Evolutionary conservation across 1,140 invertebrate species (phyloP).

Genomic region (Hyles euphorbiae): DNA sequence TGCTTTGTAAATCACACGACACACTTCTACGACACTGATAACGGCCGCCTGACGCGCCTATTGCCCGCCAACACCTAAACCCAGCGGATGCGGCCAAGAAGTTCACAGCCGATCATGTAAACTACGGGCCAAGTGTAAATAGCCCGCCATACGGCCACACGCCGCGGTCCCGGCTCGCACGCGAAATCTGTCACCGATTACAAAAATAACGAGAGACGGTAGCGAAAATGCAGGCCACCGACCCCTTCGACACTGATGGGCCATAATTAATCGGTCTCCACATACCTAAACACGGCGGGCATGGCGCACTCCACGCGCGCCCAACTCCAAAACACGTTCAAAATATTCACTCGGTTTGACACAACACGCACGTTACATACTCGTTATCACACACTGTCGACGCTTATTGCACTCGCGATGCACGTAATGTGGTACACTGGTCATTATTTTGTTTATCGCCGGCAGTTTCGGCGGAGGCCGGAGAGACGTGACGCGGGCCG

Average conservation of each 20-base stretch:
- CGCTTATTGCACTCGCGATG: slow-evolving; percentile 64
- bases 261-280: slow-evolving; percentile 62
- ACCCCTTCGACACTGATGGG: slow-evolving; percentile 56
- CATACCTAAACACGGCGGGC: slow-evolving; percentile 69
- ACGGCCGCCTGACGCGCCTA: slow-evolving; percentile 47
- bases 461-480: slow-evolving; percentile 48
- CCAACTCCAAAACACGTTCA: slow-evolving; percentile 56
- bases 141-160: slow-evolving; percentile 19
- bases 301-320: slow-evolving; percentile 57
- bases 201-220: slow-evolving; percentile 35
- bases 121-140: slow-evolving; percentile 26
- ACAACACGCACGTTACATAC: slow-evolving; percentile 67
- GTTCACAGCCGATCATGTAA: slow-evolving; percentile 14
- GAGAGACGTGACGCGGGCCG: slow-evolving; percentile 37
- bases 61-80: slow-evolving; percentile 41
- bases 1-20: slow-evolving; percentile 68
- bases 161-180: slow-evolving; percentile 14
- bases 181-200: slow-evolving; percentile 31
- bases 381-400: slow-evolving; percentile 68
- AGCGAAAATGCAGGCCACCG: slow-evolving; percentile 49
- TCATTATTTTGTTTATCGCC: slow-evolving; percentile 71
- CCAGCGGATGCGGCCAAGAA: slow-evolving; percentile 25
- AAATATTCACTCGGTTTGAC: slow-evolving; percentile 56
- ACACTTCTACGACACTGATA: slow-evolving; percentile 61
- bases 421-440: slow-evolving; percentile 57